Conservation (phyloP, 2,888 invertebrate species). For the Megamerina dolium region DNA sequence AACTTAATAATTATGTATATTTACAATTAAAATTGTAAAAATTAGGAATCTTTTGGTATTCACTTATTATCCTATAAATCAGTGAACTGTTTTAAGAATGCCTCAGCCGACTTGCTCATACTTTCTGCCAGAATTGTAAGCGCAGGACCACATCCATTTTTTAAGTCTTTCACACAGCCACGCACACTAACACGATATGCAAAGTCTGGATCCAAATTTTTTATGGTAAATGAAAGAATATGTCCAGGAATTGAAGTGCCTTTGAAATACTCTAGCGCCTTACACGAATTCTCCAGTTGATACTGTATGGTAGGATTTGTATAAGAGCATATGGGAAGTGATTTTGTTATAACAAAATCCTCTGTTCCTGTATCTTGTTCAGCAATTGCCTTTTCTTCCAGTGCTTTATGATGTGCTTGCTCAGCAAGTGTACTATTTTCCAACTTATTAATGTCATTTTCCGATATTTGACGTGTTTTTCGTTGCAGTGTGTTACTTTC, state of each 20-base stretch:
- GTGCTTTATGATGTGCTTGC: slow-evolving; percentile 12
- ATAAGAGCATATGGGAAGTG: slow-evolving; percentile 20
- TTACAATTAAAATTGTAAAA: too few species aligned
- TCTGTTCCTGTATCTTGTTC: slow-evolving; percentile 29
- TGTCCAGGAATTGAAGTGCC: slow-evolving; percentile 26
- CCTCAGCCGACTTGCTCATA: slow-evolving; percentile 22
- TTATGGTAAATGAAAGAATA: slow-evolving; percentile 25
- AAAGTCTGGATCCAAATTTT: slow-evolving; percentile 22
- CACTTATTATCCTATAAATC: too few species aligned
- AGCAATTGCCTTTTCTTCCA: slow-evolving; percentile 13
- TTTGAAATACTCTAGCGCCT: slow-evolving; percentile 19
- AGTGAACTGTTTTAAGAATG: slow-evolving; percentile 7
- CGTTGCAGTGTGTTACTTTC: too few species aligned
- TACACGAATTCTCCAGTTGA: slow-evolving; percentile 30
- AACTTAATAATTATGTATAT: too few species aligned
- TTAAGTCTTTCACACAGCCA: slow-evolving; percentile 34
- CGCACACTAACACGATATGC: slow-evolving; percentile 35
- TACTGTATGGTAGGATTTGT: slow-evolving; percentile 21
- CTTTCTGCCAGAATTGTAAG: slow-evolving; percentile 23
- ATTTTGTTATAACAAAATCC: slow-evolving; percentile 22
- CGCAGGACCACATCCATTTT: slow-evolving; percentile 38
- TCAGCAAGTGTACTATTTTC: slow-evolving; percentile 4
- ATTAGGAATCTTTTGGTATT: too few species aligned
- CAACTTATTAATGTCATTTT: background rate
- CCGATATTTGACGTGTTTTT: too few species aligned